phyloP scores from a whole-genome alignment of 1,140 invertebrate genomes.

The Calliphora vicina region DNA sequence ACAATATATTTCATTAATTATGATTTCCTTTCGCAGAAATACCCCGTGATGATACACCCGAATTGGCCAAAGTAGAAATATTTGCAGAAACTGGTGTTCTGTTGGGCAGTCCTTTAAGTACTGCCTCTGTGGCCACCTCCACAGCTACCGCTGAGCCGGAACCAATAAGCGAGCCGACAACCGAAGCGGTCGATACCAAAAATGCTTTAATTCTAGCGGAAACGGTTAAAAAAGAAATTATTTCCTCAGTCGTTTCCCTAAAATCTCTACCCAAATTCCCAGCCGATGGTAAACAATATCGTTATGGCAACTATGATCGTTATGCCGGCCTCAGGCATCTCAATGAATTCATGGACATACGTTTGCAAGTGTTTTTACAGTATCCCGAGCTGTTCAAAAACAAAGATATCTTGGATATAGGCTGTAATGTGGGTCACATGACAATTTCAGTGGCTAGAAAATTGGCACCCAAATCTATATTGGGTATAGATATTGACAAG shows the following conservation, averaged over 20 bases:
- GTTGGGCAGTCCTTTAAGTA: slow-evolving; percentile 54
- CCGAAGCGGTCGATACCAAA: slow-evolving; percentile 36
- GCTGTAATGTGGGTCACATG: slow-evolving; percentile 96
- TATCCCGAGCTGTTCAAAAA: slow-evolving; percentile 84
- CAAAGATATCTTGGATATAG: slow-evolving; percentile 95
- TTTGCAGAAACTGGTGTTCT: slow-evolving; percentile 36
- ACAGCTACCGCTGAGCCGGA: slow-evolving; percentile 39
- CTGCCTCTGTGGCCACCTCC: slow-evolving; percentile 55
- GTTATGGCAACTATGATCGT: slow-evolving; percentile 95
- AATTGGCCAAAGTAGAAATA: slow-evolving; percentile 41
- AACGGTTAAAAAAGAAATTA: slow-evolving; percentile 7
- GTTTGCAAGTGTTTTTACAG: slow-evolving; percentile 81
- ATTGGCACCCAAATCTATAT: slow-evolving; percentile 82
- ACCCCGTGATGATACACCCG: slow-evolving; percentile 55
- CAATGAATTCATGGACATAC: slow-evolving; percentile 79
- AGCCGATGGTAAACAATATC: slow-evolving; percentile 79
- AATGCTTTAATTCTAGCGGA: slow-evolving; percentile 2
- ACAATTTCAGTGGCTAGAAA: slow-evolving; percentile 87
- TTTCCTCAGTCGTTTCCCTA: background rate
- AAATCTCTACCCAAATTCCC: slow-evolving; percentile 71
- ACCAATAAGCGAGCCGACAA: slow-evolving; percentile 38
- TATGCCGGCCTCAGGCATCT: slow-evolving; percentile 96
- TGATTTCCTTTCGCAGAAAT: slow-evolving; percentile 47
- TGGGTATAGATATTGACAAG: slow-evolving; percentile 95
- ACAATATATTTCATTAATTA: slow-evolving; percentile 1